A percentile compares a stretch with the other conserved stretches of the same genome.
These are phyloP conservation scores for Sebastes minor DNA, from an alignment of 2,797 vertebrate species.

Conservation along the genomic window DNA sequence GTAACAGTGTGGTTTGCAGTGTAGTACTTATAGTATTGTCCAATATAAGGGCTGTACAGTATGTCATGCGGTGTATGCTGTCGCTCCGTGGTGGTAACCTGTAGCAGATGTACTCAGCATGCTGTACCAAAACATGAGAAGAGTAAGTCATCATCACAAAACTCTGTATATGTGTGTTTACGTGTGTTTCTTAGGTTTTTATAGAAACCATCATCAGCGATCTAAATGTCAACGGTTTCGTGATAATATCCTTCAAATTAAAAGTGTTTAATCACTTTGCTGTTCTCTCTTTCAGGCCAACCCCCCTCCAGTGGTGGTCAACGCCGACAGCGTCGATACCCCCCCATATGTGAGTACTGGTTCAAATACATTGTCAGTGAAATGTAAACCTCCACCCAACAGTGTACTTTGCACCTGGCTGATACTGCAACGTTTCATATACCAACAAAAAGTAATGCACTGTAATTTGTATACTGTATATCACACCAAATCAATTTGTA, in stretches of 20 bases:
- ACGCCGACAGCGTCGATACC: slow-evolving; percentile 92
- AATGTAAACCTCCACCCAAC: background rate
- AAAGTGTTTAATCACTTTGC: background rate
- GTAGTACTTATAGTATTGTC: slow-evolving; percentile 54
- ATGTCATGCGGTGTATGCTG: slow-evolving; percentile 77
- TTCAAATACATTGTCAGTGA: background rate
- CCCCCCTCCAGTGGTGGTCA: slow-evolving; percentile 95
- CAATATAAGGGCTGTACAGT: slow-evolving; percentile 65
- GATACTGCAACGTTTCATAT: too few relatives aligned
- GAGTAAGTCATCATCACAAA: slow-evolving; percentile 73
- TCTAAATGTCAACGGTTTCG: background rate
- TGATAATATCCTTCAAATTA: background rate
- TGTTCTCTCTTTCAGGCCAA: slow-evolving; percentile 87
- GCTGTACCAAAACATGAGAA: slow-evolving; percentile 82
- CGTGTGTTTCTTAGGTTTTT: background rate
- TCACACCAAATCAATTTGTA: too few relatives aligned
- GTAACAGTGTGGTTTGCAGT: slow-evolving; percentile 25
- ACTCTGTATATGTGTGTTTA: background rate
- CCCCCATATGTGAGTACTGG: slow-evolving; percentile 90
- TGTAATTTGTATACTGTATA: too few relatives aligned
- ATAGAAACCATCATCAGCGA: background rate
- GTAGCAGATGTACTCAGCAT: slow-evolving; percentile 79
- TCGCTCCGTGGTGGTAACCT: slow-evolving; percentile 73
- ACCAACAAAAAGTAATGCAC: too few relatives aligned
- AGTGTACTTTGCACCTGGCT: background rate